phyloP scores from a whole-genome alignment of 2,797 vertebrate species.

The Cryptoprocta ferox region DNA sequence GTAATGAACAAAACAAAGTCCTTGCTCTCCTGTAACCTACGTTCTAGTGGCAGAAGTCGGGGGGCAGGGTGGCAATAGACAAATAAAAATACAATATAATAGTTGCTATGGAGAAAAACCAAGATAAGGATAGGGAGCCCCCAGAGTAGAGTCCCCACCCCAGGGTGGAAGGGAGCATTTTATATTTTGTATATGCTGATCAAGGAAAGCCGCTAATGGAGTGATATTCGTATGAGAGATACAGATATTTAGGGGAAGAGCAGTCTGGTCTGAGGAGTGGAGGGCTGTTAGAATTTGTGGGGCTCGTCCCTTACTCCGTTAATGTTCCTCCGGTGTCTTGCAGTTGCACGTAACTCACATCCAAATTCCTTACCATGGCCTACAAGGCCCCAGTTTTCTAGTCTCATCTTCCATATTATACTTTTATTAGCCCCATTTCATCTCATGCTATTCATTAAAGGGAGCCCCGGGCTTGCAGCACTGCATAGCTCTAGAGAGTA shows the following conservation, averaged over 20 bases:
- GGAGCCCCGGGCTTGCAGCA: neutral
- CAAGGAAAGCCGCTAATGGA: neutral
- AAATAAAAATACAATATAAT: neutral
- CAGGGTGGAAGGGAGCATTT: neutral
- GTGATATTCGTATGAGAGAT: neutral
- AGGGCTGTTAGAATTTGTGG: neutral
- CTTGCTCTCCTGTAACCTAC: neutral
- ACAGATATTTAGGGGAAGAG: neutral
- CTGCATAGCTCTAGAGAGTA: neutral
- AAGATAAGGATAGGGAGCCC: neutral
- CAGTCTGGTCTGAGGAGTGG: neutral
- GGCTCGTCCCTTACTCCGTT: neutral
- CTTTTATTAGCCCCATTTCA: neutral
- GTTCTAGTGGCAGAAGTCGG: neutral
- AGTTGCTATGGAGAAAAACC: neutral
- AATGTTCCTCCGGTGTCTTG: neutral
- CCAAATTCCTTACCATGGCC: neutral
- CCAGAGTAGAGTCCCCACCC: neutral
- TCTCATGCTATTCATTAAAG: neutral
- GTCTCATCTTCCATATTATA: neutral
- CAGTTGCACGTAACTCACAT: neutral
- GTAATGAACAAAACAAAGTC: neutral
- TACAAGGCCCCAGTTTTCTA: neutral
- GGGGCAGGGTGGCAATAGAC: neutral
- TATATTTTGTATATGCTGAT: neutral